Conservation (phyloP, 1,140 invertebrate species). For the Lepidurus apus region DNA sequence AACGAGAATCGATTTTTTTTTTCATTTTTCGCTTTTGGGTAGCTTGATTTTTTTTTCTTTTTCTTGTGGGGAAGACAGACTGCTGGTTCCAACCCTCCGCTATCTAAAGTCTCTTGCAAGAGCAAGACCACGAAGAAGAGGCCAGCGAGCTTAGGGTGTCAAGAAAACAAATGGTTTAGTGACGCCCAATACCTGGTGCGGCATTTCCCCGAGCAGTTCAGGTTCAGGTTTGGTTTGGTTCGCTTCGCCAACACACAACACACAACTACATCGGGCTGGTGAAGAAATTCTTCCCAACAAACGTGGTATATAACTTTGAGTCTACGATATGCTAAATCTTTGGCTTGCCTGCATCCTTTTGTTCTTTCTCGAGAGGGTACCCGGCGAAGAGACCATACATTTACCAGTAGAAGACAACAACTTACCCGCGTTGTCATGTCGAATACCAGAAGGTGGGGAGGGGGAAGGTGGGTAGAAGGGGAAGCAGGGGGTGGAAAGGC, state of each 20-base stretch:
- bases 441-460: no score
- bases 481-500: no score
- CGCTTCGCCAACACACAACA: constrained; percentile 2
- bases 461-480: no score
- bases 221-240: background rate
- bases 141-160: constrained; percentile 31
- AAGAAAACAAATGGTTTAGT: constrained; percentile 35
- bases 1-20: background rate
- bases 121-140: background rate
- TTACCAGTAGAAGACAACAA: no score
- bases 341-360: no score
- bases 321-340: no score
- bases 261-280: background rate
- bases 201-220: constrained; percentile 29
- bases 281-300: no score
- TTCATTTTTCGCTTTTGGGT: background rate
- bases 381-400: no score
- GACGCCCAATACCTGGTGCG: constrained; percentile 33
- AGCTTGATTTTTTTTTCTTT: background rate
- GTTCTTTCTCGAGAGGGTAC: no score
- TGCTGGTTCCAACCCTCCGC: constrained; percentile 23
- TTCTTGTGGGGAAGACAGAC: background rate
- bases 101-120: constrained; percentile 11
- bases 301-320: no score
- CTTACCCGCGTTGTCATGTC: no score